Conservation (phyloP, 2,797 vertebrate genomes). For the Neopelma chrysocephalum region DNA sequence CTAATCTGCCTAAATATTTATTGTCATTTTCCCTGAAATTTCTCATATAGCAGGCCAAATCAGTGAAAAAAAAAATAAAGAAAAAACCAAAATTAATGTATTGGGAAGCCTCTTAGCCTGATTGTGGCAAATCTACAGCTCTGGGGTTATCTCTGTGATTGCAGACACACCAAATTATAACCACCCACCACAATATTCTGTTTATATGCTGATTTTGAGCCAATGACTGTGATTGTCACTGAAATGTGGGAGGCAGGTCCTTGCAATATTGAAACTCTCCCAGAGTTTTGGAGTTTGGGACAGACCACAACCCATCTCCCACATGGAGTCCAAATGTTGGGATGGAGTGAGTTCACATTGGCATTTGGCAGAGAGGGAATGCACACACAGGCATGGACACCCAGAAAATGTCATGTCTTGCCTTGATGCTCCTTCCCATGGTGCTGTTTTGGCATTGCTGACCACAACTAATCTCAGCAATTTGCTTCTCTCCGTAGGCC, state of each 20-base stretch:
- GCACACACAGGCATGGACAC: neutral
- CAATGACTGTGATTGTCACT: neutral
- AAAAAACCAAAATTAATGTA: neutral
- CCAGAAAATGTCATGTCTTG: accelerated
- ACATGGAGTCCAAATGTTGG: neutral
- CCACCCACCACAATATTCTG: neutral
- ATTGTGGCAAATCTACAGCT: neutral
- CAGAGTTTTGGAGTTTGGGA: neutral
- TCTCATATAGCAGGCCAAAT: neutral
- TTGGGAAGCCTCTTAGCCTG: neutral
- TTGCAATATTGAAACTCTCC: neutral
- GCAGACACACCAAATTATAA: neutral
- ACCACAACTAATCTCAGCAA: neutral
- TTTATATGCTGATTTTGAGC: neutral
- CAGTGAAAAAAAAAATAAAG: neutral
- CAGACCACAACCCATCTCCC: neutral
- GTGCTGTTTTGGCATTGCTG: neutral
- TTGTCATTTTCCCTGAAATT: neutral
- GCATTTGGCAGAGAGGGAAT: accelerated
- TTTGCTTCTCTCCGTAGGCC: slow-evolving; percentile 76
- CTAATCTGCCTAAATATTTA: neutral
- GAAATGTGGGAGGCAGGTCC: neutral
- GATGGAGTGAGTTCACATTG: neutral
- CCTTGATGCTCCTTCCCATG: neutral
- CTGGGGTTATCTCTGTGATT: neutral